Conservation (phyloP, 2,113 vertebrate species). For the Nannobrachium achirus region DNA sequence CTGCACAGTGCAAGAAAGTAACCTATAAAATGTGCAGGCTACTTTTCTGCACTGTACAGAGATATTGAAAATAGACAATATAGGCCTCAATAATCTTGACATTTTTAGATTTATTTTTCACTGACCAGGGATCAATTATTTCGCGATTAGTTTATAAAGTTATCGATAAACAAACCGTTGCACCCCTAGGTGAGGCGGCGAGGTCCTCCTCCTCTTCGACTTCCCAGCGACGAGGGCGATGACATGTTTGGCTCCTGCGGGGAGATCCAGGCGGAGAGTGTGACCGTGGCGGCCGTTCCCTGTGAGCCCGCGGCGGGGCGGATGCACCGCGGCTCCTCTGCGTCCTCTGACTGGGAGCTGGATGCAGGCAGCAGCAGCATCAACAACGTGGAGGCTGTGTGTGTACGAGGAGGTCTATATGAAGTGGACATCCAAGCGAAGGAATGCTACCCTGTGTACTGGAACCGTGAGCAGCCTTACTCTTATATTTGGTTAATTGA, state of each 20-base stretch:
- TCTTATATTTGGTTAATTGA: not conserved
- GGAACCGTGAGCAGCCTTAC: conserved; percentile 89
- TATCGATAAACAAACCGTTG: no score
- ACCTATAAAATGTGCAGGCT: no score
- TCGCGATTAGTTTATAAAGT: no score
- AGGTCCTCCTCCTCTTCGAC: not conserved
- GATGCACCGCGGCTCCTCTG: conserved; percentile 43
- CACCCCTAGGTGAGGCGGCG: conserved; percentile 15
- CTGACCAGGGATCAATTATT: no score
- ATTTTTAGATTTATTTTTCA: no score
- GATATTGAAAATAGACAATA: no score
- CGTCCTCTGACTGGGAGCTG: conserved; percentile 40
- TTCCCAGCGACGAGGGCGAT: conserved; percentile 28
- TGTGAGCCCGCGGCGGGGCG: conserved; percentile 19
- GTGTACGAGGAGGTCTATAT: conserved; percentile 93
- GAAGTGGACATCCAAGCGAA: conserved; percentile 91
- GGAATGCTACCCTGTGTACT: conserved; percentile 95
- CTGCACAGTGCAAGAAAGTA: no score
- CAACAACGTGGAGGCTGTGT: conserved; percentile 85
- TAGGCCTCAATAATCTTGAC: no score
- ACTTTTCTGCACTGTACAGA: no score
- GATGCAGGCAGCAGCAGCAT: conserved; percentile 46
- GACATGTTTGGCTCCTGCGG: conserved; percentile 31
- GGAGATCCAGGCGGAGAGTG: conserved; percentile 33
- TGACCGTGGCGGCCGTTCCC: conserved; percentile 18